Percentiles rank a stretch among this genome's conserved stretches.
These are phyloP conservation scores for Sepiola atlantica DNA, from an alignment of 2,888 invertebrate genomes.

Conservation along the genomic window DNA sequence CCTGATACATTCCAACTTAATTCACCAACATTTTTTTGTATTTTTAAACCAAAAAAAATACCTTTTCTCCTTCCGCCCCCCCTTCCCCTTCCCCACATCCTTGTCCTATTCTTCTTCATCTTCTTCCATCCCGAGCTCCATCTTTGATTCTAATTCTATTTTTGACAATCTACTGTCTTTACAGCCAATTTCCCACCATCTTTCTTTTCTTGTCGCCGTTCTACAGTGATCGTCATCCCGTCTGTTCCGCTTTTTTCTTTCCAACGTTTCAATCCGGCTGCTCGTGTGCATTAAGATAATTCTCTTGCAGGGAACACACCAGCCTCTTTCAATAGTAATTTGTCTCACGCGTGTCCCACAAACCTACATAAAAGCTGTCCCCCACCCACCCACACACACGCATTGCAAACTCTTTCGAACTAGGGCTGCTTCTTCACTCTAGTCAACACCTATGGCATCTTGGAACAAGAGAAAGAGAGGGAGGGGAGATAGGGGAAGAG, in stretches of 20 bases:
- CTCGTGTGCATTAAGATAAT: neutral
- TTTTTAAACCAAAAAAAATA: neutral
- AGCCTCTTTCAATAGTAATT: neutral
- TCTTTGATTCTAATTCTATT: neutral
- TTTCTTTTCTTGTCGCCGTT: neutral
- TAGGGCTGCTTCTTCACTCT: neutral
- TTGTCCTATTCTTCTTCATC: neutral
- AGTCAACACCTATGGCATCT: neutral
- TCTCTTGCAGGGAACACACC: neutral
- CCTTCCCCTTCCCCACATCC: too few species aligned
- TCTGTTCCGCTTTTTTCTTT: neutral
- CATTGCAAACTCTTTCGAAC: neutral
- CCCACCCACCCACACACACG: neutral
- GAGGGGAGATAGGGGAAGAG: too few species aligned
- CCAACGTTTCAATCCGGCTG: neutral
- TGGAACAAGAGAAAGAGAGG: neutral
- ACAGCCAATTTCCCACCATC: neutral
- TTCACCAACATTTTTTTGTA: neutral
- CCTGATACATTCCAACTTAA: too few species aligned
- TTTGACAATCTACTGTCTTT: conserved; percentile 15
- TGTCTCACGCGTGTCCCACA: conserved; percentile 17
- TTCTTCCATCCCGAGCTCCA: neutral
- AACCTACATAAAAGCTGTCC: neutral
- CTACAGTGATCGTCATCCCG: neutral
- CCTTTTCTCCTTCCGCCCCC: neutral